These are phyloP conservation scores for Drosophila atripex DNA, from an alignment of 2,888 invertebrate species.

Conservation along the genomic window DNA sequence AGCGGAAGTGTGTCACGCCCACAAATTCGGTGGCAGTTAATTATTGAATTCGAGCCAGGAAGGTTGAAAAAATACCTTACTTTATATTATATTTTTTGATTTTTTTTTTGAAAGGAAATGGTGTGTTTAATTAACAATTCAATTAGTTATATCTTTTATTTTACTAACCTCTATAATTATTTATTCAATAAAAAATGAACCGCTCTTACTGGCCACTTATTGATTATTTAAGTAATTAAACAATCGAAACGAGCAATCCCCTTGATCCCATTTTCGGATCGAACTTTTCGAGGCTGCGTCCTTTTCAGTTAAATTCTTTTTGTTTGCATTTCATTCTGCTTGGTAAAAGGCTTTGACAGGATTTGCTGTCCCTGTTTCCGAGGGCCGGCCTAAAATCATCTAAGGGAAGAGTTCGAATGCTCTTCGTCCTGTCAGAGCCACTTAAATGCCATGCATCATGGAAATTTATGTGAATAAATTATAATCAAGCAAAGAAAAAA, in stretches of 20 bases:
- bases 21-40: constrained; percentile 1
- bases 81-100: no score
- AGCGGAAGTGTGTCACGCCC: constrained; percentile 36
- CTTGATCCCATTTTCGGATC: constrained; percentile 38
- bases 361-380: constrained; percentile 13
- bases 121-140: no score
- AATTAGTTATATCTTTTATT: background rate
- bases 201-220: constrained; percentile 12
- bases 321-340: constrained; percentile 12
- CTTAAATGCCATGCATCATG: constrained; percentile 69
- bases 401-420: constrained; percentile 33
- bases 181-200: background rate
- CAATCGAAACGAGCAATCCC: constrained; percentile 35
- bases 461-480: constrained; percentile 72
- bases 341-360: constrained; percentile 20
- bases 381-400: constrained; percentile 32
- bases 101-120: no score
- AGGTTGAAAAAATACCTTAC: no score
- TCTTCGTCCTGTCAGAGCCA: constrained; percentile 53
- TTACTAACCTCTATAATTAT: background rate
- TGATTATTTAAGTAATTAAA: constrained; percentile 62
- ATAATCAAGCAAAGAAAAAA: constrained; percentile 57
- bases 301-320: constrained; percentile 19
- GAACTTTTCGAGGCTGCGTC: constrained; percentile 34
- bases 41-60: background rate